Evolutionary conservation across 2,113 vertebrate genomes (phyloP).

Genomic region (Castor canadensis): DNA sequence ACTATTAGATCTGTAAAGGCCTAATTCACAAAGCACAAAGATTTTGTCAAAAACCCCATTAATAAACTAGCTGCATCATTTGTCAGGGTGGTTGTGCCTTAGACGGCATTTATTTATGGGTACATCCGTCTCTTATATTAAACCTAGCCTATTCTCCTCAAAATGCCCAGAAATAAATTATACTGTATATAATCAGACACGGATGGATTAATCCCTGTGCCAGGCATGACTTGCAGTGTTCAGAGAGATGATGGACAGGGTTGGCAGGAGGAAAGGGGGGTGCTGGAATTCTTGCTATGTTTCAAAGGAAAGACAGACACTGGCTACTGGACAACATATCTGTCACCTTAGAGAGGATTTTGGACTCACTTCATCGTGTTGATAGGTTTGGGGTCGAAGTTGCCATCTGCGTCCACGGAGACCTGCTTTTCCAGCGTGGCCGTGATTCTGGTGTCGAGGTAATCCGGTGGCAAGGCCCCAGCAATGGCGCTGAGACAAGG

Average conservation of each 20-base stretch:
- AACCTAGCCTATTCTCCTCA: not conserved
- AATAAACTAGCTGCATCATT: constrained; percentile 61
- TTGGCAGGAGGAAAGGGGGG: not conserved
- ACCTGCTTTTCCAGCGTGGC: constrained; percentile 92
- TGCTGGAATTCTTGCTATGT: not conserved
- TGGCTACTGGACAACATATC: not conserved
- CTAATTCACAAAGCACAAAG: constrained; percentile 56
- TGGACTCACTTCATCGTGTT: constrained; percentile 93
- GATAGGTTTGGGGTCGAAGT: constrained; percentile 98
- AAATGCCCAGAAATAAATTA: not conserved
- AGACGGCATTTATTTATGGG: not conserved
- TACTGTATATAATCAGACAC: not conserved
- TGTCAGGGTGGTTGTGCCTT: constrained; percentile 39
- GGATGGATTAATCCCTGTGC: not conserved
- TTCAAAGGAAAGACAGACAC: not conserved
- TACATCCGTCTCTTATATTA: not conserved
- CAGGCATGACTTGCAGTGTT: not conserved
- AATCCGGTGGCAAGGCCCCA: constrained; percentile 96
- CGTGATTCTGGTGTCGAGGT: constrained; percentile 92
- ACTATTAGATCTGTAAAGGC: not conserved
- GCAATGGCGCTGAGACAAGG: constrained; percentile 98
- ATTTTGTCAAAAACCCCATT: constrained; percentile 38
- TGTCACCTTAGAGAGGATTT: not conserved
- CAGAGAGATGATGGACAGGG: not conserved
- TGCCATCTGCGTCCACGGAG: constrained; percentile 94